These are phyloP conservation scores for Papilio glaucus DNA, from an alignment of 1,140 invertebrate genomes.

Conservation along the genomic window DNA sequence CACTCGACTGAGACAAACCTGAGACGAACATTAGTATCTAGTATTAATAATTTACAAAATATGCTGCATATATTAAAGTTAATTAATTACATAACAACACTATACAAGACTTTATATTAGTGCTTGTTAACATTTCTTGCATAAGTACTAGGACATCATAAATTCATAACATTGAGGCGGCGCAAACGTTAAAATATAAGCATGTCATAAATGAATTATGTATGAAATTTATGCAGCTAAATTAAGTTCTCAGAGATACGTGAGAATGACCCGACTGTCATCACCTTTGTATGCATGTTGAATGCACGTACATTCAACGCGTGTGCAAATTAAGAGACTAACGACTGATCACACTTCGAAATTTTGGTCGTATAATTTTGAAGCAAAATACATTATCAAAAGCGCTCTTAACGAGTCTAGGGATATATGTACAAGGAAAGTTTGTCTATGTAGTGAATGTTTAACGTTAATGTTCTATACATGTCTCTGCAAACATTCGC, in stretches of 20 bases:
- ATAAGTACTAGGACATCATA: slow-evolving; percentile 12
- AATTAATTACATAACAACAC: background rate
- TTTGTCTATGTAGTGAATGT: slow-evolving; percentile 15
- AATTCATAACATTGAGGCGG: slow-evolving; percentile 8
- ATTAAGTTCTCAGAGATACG: slow-evolving; percentile 27
- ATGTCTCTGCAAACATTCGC: slow-evolving; percentile 39
- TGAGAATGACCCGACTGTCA: slow-evolving; percentile 21
- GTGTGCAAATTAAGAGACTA: slow-evolving; percentile 22
- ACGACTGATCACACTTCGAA: background rate
- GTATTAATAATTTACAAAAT: too few relatives aligned
- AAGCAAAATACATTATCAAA: slow-evolving; percentile 24
- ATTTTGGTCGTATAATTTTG: background rate
- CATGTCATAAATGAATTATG: slow-evolving; percentile 34
- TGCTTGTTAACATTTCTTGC: background rate
- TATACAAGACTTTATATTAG: background rate
- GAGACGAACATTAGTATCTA: too few relatives aligned
- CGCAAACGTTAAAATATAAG: slow-evolving; percentile 19
- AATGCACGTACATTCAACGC: background rate
- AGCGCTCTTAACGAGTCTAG: slow-evolving; percentile 25
- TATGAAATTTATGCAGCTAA: slow-evolving; percentile 32
- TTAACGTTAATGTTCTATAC: slow-evolving; percentile 15
- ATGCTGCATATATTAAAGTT: background rate
- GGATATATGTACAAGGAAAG: slow-evolving; percentile 18
- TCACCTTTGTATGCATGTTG: slow-evolving; percentile 28
- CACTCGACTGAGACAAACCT: too few relatives aligned